phyloP scores from a whole-genome alignment of 2,797 vertebrate genomes.

The Poecilia velifera region DNA sequence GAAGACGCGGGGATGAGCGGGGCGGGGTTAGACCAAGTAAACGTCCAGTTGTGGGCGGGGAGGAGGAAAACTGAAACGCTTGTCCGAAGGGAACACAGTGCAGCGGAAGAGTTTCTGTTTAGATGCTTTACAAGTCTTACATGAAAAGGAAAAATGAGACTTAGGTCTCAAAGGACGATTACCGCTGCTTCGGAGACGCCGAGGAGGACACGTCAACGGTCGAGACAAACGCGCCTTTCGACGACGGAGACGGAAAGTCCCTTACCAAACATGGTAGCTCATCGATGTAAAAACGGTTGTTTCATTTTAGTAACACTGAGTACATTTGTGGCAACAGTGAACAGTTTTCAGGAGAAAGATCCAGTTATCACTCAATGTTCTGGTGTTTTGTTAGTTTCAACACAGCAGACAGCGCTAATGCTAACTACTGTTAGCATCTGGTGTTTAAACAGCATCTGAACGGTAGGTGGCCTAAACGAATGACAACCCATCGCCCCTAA shows the following conservation, averaged over 20 bases:
- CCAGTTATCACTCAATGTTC: background rate
- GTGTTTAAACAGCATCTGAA: background rate
- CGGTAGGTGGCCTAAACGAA: background rate
- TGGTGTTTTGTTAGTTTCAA: constrained; percentile 3
- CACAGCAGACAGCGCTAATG: background rate
- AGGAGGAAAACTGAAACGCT: background rate
- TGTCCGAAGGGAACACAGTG: background rate
- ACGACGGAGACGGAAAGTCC: constrained; percentile 23
- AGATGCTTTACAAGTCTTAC: background rate
- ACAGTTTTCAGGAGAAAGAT: background rate
- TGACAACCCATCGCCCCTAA: too few relatives aligned
- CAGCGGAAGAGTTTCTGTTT: background rate
- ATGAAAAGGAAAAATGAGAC: constrained; percentile 70
- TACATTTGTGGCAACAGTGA: background rate
- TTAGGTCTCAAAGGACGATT: constrained; percentile 70
- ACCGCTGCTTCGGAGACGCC: constrained; percentile 35
- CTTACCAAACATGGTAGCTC: constrained; percentile 31
- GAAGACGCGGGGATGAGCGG: constrained; percentile 13
- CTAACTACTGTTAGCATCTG: constrained; percentile 20
- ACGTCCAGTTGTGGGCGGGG: background rate
- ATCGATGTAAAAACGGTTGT: background rate
- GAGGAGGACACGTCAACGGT: constrained; percentile 28
- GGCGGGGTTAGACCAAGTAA: constrained; percentile 35
- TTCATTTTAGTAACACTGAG: background rate
- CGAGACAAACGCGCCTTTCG: constrained; percentile 22